Base-by-base conservation (phyloP, 2,113 vertebrate genomes). In the Cochlearius cochlearius region DNA sequence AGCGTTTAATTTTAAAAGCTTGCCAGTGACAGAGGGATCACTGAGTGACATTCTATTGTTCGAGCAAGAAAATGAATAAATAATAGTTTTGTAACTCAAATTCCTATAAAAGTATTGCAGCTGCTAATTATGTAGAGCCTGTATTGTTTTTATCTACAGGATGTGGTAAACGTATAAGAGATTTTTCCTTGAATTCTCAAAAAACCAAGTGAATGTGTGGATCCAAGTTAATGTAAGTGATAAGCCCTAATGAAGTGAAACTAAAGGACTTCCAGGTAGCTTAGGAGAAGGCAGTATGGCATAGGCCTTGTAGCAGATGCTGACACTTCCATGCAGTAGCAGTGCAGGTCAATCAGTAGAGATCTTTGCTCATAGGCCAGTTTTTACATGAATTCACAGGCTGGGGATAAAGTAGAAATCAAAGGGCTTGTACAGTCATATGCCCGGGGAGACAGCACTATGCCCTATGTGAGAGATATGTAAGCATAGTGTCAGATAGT, bases 1-100 rank as follows among this genome's bases (percentile, higher is more conserved):
- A 45, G 43, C 53, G 34, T 82, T 92, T 89, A 38, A 66, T 91
- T 96, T 91, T 92, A 82, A 92, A 87, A 69, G 58, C 26, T 73
- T 92, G 76, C 68, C 69, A 78, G 32, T 84, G 76, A 81, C 49
- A 76, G 77, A 88, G 53, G 77, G 67, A 66, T 85, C 66, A 50
- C 53, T 62, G 80, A 89, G 81, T 1, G 4, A 38, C 58, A 68
- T 86, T 85, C 38, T 53, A 58, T 90, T 96, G 74, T 91, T 88
- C 66, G 77, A 92, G 58, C 53, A 92, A 82, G 77, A 93, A 96
- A 92, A 91, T 36, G 5, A 80, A 52, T 66, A 87, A 92, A 53
- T 87, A 66, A 78, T 29, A 56, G 36, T 81, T 85, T 86, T 91
- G 38, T 76, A 73, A 73, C 34, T 86, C 45, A 59, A 27, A 77